These are phyloP conservation scores for Busseola fusca DNA, from an alignment of 2,888 invertebrate species.

Conservation along the genomic window DNA sequence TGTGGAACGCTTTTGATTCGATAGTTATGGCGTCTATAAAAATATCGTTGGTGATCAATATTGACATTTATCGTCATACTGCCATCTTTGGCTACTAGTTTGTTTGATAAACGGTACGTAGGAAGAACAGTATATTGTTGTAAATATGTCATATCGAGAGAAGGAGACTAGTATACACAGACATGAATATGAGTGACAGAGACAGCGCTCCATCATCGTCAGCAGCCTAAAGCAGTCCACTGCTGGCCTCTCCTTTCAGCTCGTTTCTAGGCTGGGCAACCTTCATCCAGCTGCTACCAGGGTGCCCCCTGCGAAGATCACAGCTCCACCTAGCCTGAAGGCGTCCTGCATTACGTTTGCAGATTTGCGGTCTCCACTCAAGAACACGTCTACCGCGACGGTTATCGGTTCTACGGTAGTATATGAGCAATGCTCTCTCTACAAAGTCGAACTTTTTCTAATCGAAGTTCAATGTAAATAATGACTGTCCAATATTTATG, in stretches of 20 bases:
- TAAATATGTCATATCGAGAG: conserved; percentile 1
- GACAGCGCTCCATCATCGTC: not conserved
- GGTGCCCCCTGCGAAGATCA: not conserved
- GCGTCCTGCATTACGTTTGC: not conserved
- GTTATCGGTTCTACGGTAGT: not conserved
- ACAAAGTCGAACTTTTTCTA: too few relatives aligned
- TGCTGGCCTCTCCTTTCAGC: not conserved
- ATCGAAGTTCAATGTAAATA: too few relatives aligned
- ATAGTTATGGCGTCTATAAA: conserved; percentile 65
- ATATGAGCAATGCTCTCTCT: too few relatives aligned
- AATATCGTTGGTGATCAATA: conserved; percentile 65
- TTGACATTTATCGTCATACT: conserved; percentile 61
- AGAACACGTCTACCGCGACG: not conserved
- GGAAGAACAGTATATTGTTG: conserved; percentile 5
- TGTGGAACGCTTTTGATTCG: conserved; percentile 66
- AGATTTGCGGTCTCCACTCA: not conserved
- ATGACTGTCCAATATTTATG: too few relatives aligned
- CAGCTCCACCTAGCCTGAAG: not conserved
- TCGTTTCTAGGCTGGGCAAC: not conserved
- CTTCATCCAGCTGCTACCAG: not conserved
- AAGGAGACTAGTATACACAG: not conserved
- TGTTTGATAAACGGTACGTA: conserved; percentile 36
- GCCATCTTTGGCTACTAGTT: conserved; percentile 28
- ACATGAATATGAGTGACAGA: not conserved
- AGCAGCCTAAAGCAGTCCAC: not conserved